Evolutionary conservation across 2,888 invertebrate genomes (phyloP).

Genomic region (Cyclophora punctaria): DNA sequence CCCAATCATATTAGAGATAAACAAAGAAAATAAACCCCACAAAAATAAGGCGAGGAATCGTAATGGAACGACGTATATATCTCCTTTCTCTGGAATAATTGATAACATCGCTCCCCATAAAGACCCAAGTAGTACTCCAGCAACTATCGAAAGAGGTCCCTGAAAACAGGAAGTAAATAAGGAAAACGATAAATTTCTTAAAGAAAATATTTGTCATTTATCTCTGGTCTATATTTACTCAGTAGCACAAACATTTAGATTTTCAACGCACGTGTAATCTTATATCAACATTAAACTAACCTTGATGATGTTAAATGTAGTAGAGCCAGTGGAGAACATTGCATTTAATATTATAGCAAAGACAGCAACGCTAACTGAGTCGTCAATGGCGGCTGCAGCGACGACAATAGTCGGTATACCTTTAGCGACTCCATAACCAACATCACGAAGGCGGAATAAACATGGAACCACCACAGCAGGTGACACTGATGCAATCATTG

Average conservation of each 20-base stretch:
- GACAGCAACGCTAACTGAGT: slow-evolving; percentile 91
- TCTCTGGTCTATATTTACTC: not conserved
- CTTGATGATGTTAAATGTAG: slow-evolving; percentile 78
- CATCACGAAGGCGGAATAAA: slow-evolving; percentile 82
- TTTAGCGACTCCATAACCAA: slow-evolving; percentile 86
- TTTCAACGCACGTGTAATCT: slow-evolving; percentile 1
- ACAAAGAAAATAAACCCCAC: slow-evolving; percentile 83
- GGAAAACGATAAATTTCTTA: too few relatives aligned
- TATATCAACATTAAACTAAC: slow-evolving; percentile 31
- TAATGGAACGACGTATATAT: slow-evolving; percentile 79
- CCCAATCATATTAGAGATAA: slow-evolving; percentile 82
- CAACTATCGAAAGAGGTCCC: slow-evolving; percentile 81
- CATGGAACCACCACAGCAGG: slow-evolving; percentile 94
- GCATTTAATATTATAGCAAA: slow-evolving; percentile 88
- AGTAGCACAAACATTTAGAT: not conserved
- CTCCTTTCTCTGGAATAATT: slow-evolving; percentile 82
- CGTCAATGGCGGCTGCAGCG: slow-evolving; percentile 91
- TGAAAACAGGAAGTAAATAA: slow-evolving; percentile 18
- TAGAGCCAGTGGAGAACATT: slow-evolving; percentile 81
- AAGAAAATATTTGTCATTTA: too few relatives aligned
- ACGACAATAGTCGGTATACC: slow-evolving; percentile 92
- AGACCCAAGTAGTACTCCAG: slow-evolving; percentile 82
- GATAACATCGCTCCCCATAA: slow-evolving; percentile 82
- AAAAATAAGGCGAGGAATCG: slow-evolving; percentile 82
- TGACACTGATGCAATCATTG: slow-evolving; percentile 89